Evolutionary conservation across 1,140 invertebrate species (phyloP), one percentile per base, ranked within the genome.

Genomic region (Oryctes rhinoceros): DNA sequence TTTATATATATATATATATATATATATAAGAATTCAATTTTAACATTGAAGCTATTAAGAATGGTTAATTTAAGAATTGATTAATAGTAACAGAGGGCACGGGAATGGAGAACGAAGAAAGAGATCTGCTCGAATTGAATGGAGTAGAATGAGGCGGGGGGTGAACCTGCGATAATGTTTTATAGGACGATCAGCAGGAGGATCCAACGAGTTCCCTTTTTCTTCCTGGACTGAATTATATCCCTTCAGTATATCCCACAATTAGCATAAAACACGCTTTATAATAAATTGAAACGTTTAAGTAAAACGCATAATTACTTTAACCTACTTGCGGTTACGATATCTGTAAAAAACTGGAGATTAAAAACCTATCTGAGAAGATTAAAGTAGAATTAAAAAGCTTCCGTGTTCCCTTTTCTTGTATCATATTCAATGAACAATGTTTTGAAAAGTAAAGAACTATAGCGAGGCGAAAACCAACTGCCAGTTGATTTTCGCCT

Each of bases 241-340:
- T 67, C 65, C 83, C 80, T 82, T 81, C 83, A 83, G 81, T 81
- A 81, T 81, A 82, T 81, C 83, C 83, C 78, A 65, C 79, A 82
- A 85, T 85, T 85, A 84, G 83, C 84, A 85, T 85, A 84, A 85
- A 85, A 84, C 84, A 84, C 74, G 74, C 35, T 76, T 76, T 47
- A 76, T 76, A 76, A 76, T 76, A 76, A 76, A 76, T 76, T 47
- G 65, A 24, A 35, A 18, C 65, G 65, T 67, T 67, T 67, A 67
- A 67, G 6, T 67, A 30, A 24, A 67, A 67, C 65, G 65, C 30
- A 67, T 67, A 67, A 67, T 67, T 67, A 67, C 65, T 67, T 67
- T 24, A 20, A 67, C 65, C 65, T 35, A 67, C 65, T 67, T 67
- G 49, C 49, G 49, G 13, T n/a, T 13, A 11, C 20, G 0, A 2